Evolutionary conservation across 2,797 vertebrate species (phyloP).

Genomic region (Galaxias olidus): DNA sequence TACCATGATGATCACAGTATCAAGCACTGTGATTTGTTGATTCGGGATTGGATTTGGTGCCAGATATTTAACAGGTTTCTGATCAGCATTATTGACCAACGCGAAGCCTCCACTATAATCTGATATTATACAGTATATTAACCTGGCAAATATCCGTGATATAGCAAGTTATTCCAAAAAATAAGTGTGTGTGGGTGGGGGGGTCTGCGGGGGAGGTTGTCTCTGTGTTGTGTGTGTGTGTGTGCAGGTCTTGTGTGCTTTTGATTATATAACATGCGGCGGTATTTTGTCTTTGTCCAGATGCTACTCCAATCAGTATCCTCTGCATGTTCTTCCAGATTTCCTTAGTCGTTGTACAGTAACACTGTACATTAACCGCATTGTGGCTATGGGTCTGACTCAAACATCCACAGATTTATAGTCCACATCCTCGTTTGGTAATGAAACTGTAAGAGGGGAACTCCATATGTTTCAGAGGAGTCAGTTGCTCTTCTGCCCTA

Average conservation of each 20-base stretch:
- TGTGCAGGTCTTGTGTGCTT: not conserved
- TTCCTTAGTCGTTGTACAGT: slow-evolving; percentile 26
- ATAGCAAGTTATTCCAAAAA: too few relatives aligned
- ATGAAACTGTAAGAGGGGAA: slow-evolving; percentile 25
- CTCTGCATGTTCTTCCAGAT: slow-evolving; percentile 22
- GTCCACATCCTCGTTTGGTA: slow-evolving; percentile 13
- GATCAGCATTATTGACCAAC: too few relatives aligned
- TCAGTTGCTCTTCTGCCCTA: not conserved
- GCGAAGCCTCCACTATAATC: too few relatives aligned
- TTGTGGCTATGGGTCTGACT: slow-evolving; percentile 13
- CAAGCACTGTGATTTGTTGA: too few relatives aligned
- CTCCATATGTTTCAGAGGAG: slow-evolving; percentile 37
- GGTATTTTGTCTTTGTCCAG: slow-evolving; percentile 30
- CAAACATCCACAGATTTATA: slow-evolving; percentile 23
- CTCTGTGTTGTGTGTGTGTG: not conserved
- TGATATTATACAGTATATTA: too few relatives aligned
- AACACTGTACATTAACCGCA: slow-evolving; percentile 30
- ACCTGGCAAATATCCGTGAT: too few relatives aligned
- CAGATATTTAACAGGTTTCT: too few relatives aligned
- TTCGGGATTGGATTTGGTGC: too few relatives aligned
- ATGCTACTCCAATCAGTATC: slow-evolving; percentile 32
- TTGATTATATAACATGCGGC: slow-evolving; percentile 30
- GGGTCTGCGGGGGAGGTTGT: not conserved
- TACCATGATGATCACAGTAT: too few relatives aligned
- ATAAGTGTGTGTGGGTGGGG: not conserved